phyloP scores from a whole-genome alignment of 2,888 invertebrate genomes.

The Drosophila anceps region DNA sequence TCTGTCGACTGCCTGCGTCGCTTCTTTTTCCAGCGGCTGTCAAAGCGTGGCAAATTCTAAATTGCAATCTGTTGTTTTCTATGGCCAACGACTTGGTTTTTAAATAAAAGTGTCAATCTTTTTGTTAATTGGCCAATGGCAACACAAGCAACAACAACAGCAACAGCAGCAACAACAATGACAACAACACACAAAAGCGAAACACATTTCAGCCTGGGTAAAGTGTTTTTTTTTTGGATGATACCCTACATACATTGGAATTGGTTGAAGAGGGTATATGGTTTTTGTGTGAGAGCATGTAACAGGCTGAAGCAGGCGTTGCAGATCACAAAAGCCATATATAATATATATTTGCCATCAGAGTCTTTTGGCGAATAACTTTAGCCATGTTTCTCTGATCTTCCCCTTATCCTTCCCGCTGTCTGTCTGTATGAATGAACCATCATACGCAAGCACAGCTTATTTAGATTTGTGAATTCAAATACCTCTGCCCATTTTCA shows the following conservation, averaged over 20 bases:
- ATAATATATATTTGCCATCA: neutral
- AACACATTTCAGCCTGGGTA: slow-evolving; percentile 34
- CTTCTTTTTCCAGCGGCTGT: slow-evolving; percentile 6
- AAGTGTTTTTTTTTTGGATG: slow-evolving; percentile 43
- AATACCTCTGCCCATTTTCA: too few relatives aligned
- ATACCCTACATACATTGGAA: neutral
- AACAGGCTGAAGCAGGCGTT: neutral
- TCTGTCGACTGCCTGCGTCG: slow-evolving; percentile 51
- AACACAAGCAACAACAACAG: slow-evolving; percentile 29
- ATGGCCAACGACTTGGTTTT: slow-evolving; percentile 48
- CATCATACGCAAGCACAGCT: too few relatives aligned
- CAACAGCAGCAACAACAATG: slow-evolving; percentile 25
- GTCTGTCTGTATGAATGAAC: neutral
- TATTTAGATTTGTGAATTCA: too few relatives aligned
- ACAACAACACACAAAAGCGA: slow-evolving; percentile 20
- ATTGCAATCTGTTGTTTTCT: slow-evolving; percentile 66
- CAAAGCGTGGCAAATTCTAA: slow-evolving; percentile 62
- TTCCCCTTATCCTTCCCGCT: neutral
- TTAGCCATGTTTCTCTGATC: too few relatives aligned
- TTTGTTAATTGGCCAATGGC: slow-evolving; percentile 74
- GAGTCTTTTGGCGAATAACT: neutral
- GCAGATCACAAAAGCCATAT: too few relatives aligned
- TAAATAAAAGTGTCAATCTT: slow-evolving; percentile 77
- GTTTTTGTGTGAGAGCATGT: neutral
- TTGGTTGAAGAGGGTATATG: neutral